Evolutionary conservation across 2,888 invertebrate species (phyloP), one percentile per base, ranked within the genome.

Genomic region (Troides oblongomaculatus): DNA sequence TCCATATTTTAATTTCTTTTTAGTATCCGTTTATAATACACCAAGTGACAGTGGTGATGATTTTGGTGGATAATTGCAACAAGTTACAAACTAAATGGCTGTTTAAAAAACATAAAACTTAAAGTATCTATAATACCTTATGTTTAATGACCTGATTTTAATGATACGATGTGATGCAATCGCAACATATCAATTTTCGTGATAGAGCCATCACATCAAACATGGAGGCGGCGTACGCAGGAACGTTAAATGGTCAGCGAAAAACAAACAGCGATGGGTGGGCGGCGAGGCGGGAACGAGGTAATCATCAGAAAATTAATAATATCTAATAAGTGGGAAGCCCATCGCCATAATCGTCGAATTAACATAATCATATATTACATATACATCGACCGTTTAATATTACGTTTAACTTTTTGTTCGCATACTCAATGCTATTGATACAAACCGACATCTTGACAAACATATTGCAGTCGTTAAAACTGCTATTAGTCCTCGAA

Each of bases 281-380:
- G 46, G 46, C 46, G 46, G 46, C 46, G 46, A 46, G 46, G 46
- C 46, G 46, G 46, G 46, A 46, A 46, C 46, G 56, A 36, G 56
- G 21, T 64, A 64, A 64, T 64, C 64, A 14, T 6, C 58, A 58
- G 58, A 58, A 25, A 25, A 46, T 46, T 46, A 46, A 46, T 46
- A 46, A 62, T 25, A 12, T 4, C 46, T 46, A 46, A 46, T 68
- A 53, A 36, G 64, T 57, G 39, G 30, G 59, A 36, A 59, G 23
- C 50, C 59, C 63, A 66, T 39, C 50, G 56, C 23, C 60, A 23
- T 68, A 68, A 68, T 68, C 21, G 60, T 1, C 1, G 63, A 64
- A 64, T 68, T 68, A 53, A 68, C 68, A 68, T 68, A 68, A 64
- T 59, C 18, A 43, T 61, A 46, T 62, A 62, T 46, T 21, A 62